Base-by-base conservation (phyloP, 2,888 invertebrate genomes). In the Drosophila affinis region DNA sequence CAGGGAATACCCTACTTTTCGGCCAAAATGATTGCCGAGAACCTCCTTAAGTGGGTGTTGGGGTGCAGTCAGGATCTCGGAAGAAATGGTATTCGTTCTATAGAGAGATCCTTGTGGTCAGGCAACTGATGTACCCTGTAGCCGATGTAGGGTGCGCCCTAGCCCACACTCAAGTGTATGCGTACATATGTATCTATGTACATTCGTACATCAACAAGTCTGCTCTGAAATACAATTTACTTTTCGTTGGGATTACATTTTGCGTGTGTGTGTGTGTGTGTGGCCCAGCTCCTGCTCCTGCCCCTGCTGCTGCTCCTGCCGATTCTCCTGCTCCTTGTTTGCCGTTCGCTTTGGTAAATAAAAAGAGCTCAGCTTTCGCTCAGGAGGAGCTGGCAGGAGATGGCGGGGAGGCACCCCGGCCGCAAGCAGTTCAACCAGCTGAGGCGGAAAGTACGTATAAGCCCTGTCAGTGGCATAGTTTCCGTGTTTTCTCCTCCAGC, bases 401-500 rank as follows among this genome's bases (percentile, higher is more conserved):
- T 18, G 18, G 18, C 18, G 64, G 24, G 24, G 24, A 24, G 24
- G 5, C 24, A 54, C 57, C 52, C 67, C 57, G 67, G 83, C 80
- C 81, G 77, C 85, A 87, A 82, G 86, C 83, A 87, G 87, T 87
- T 85, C 73, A 84, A 69, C 55, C 72, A 75, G 81, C 79, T 82
- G 85, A 76, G 88, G 80, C 88, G 86, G 86, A 84, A 85, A 83
- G 87, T 76, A 87, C 82, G 54, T 73, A 79, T 84, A 87, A 84
- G 83, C 88, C 74, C 88, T 85, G 88, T 84, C 83, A 87, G 83
- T 84, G 88, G 83, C 83, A 84, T 84, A 84, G 83, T 84, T 84
- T 84, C 75, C 80, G 69, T 79, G 52, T 62, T 71, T 70, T 52
- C 48, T 34, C 32, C 39, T 62, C 32, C 49, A 14, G 21, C 39